Evolutionary conservation across 2,888 invertebrate species (phyloP).

Genomic region (Syrista parreyssii): DNA sequence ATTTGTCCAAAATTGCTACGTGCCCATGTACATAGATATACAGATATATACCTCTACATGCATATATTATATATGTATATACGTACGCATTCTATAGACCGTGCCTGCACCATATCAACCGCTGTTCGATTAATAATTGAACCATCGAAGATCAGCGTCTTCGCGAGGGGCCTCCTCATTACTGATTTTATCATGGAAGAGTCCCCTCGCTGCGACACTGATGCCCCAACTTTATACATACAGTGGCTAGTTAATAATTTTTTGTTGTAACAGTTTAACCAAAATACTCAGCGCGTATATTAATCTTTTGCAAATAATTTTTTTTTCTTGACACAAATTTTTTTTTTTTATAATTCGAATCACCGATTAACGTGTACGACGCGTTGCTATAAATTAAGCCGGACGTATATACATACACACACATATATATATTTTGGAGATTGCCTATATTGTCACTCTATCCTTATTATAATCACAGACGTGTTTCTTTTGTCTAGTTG

Average conservation of each 20-base stretch:
- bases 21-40: slow-evolving; percentile 21
- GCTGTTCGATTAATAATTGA: background rate
- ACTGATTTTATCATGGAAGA: background rate
- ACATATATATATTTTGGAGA: slow-evolving; percentile 12
- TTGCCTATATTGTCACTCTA: slow-evolving; percentile 30
- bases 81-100: slow-evolving; percentile 3
- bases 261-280: background rate
- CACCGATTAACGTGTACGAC: slow-evolving; percentile 5
- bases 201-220: background rate
- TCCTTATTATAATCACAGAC: slow-evolving; percentile 61
- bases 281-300: too few species aligned
- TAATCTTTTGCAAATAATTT: slow-evolving; percentile 19
- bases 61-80: slow-evolving; percentile 18
- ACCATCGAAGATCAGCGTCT: background rate
- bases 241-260: background rate
- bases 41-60: slow-evolving; percentile 22
- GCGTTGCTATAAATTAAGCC: slow-evolving; percentile 15
- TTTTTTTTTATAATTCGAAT: background rate
- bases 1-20: slow-evolving; percentile 8
- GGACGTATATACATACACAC: slow-evolving; percentile 14
- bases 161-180: background rate
- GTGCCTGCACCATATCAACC: background rate
- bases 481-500: slow-evolving; percentile 52
- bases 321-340: background rate
- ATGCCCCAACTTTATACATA: background rate